Conservation (phyloP, 30 jellyfish, hydroid and myxozoan genomes). For the Chrysaora quinquecirrha region DNA sequence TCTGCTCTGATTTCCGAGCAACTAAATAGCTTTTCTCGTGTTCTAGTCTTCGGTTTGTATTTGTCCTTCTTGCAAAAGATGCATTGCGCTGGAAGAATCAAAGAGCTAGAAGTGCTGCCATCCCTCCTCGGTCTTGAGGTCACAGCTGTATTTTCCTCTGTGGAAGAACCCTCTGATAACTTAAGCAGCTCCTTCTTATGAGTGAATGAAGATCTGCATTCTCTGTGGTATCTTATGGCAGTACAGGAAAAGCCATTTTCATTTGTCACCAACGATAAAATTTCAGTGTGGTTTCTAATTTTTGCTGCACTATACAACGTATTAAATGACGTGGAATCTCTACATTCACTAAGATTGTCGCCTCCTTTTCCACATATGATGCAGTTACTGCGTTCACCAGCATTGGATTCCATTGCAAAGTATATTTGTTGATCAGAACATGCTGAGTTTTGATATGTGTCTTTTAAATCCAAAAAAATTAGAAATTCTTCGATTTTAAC, state of each 20-base stretch:
- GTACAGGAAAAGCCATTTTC: conserved; percentile 26
- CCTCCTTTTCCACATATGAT: conserved; percentile 19
- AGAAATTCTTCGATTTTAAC: background rate
- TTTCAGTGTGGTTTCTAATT: conserved; percentile 42
- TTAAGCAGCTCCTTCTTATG: conserved; percentile 21
- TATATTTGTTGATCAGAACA: conserved; percentile 8
- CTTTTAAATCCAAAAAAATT: background rate
- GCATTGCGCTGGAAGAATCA: conserved; percentile 16
- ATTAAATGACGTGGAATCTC: conserved; percentile 37
- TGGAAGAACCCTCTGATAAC: conserved; percentile 11
- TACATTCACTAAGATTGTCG: conserved; percentile 23
- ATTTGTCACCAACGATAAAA: background rate
- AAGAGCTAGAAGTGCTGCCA: conserved; percentile 19
- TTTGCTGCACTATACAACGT: conserved; percentile 42
- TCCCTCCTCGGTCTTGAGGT: conserved; percentile 11
- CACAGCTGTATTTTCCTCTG: conserved; percentile 10
- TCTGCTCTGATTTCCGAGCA: conserved; percentile 34
- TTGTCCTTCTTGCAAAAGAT: conserved; percentile 23
- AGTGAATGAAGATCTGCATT: background rate
- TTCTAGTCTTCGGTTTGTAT: conserved; percentile 27
- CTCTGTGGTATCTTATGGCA: conserved; percentile 6
- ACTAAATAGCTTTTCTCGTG: conserved; percentile 27
- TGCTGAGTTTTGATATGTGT: background rate
- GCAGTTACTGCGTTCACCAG: background rate
- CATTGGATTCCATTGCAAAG: conserved; percentile 4